These are phyloP conservation scores for Phrynocephalus guinanensis DNA, from an alignment of 2,797 vertebrate genomes.

Conservation along the genomic window DNA sequence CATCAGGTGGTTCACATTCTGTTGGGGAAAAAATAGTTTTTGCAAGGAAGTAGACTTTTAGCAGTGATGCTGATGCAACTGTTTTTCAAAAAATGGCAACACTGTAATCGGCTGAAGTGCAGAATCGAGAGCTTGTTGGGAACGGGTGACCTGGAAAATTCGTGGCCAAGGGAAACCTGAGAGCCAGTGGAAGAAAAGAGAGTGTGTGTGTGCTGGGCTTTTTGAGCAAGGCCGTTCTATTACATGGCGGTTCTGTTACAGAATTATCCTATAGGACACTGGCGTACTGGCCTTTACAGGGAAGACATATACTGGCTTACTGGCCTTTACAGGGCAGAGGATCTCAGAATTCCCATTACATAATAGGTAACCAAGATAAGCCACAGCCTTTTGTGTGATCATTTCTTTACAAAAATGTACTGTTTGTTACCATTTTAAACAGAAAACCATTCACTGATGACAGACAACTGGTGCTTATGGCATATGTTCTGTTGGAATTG, in stretches of 20 bases:
- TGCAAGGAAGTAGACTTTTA: slow-evolving; percentile 31
- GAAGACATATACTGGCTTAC: background rate
- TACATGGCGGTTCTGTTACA: background rate
- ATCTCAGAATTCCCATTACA: background rate
- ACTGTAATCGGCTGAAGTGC: background rate
- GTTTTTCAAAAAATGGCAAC: background rate
- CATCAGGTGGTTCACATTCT: slow-evolving; percentile 80
- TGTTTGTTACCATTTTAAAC: background rate
- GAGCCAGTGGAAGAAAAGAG: background rate
- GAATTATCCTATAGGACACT: background rate
- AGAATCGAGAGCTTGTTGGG: background rate
- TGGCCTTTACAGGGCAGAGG: background rate
- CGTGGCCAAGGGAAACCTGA: background rate
- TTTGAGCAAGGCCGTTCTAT: background rate
- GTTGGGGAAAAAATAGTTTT: slow-evolving; percentile 40
- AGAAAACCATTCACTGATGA: background rate
- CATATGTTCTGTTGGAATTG: background rate
- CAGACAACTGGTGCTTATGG: background rate
- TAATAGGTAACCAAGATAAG: background rate
- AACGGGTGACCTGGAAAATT: background rate
- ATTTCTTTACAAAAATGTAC: background rate
- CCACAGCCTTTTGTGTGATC: background rate
- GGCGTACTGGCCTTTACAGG: background rate
- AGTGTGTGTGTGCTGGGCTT: background rate
- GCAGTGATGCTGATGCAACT: background rate